Percentiles rank a stretch among this genome's conserved stretches.
These are phyloP conservation scores for Terrapene triunguis DNA, from an alignment of 2,113 vertebrate species.

Conservation along the genomic window DNA sequence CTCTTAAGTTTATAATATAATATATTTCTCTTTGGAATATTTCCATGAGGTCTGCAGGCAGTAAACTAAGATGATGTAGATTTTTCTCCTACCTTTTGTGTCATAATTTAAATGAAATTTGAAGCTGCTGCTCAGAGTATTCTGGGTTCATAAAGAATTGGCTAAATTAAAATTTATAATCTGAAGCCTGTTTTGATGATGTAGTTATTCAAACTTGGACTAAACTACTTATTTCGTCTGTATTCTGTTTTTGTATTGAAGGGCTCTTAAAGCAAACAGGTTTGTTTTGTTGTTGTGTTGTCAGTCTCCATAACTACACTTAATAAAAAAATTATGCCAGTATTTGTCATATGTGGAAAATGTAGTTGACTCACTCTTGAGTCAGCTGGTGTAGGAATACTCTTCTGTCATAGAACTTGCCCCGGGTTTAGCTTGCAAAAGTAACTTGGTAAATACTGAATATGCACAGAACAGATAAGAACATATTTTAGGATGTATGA, in stretches of 20 bases:
- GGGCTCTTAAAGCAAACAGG: not conserved
- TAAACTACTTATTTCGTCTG: constrained; percentile 9
- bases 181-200: not conserved
- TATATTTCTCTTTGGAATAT: not conserved
- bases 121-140: not conserved
- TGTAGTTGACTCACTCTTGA: rapidly evolving
- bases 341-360: not conserved
- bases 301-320: not conserved
- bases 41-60: not conserved
- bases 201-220: constrained; percentile 21
- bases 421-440: rapidly evolving
- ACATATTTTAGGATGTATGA: not conserved
- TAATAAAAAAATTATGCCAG: not conserved
- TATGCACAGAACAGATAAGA: not conserved
- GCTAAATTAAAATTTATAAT: not conserved
- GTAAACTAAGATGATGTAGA: not conserved
- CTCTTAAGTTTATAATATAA: not conserved
- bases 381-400: not conserved
- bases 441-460: not conserved
- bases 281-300: constrained; percentile 18
- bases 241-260: constrained; percentile 33
- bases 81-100: not conserved
- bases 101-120: not conserved
- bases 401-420: not conserved
- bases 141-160: not conserved